Conservation (phyloP, 2,888 invertebrate genomes). For the Rotaria sp. region DNA sequence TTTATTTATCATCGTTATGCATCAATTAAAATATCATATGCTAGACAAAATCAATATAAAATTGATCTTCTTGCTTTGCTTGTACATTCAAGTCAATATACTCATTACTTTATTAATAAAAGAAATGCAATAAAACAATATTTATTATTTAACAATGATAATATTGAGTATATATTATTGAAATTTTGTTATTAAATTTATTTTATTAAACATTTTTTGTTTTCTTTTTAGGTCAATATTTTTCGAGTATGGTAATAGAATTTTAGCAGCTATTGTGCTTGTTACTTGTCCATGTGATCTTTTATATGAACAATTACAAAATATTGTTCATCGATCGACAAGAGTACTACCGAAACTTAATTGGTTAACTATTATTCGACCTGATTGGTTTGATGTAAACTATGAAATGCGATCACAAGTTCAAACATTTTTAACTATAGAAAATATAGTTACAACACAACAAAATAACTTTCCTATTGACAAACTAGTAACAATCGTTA, state of each 20-base stretch:
- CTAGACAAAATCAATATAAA: conserved; percentile 6
- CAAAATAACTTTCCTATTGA: not conserved
- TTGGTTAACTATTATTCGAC: conserved; percentile 21
- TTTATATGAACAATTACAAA: not conserved
- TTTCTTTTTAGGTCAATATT: not conserved
- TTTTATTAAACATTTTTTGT: not conserved
- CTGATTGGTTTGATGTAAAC: not conserved
- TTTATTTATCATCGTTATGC: not conserved
- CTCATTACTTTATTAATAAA: not conserved
- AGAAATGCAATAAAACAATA: not conserved
- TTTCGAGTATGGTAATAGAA: not conserved
- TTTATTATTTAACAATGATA: not conserved
- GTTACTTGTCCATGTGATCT: not conserved
- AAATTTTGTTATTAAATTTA: not conserved
- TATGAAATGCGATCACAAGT: not conserved
- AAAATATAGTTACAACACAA: not conserved
- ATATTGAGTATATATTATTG: not conserved
- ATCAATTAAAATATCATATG: not conserved
- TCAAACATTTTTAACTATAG: not conserved
- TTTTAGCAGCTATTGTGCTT: not conserved
- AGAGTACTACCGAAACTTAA: not conserved
- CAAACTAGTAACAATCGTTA: not conserved
- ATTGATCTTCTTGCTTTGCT: not conserved
- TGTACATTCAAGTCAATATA: not conserved
- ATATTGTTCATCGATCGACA: not conserved